Conservation (phyloP, 1,140 invertebrate genomes). For the Diuraphis noxia region DNA sequence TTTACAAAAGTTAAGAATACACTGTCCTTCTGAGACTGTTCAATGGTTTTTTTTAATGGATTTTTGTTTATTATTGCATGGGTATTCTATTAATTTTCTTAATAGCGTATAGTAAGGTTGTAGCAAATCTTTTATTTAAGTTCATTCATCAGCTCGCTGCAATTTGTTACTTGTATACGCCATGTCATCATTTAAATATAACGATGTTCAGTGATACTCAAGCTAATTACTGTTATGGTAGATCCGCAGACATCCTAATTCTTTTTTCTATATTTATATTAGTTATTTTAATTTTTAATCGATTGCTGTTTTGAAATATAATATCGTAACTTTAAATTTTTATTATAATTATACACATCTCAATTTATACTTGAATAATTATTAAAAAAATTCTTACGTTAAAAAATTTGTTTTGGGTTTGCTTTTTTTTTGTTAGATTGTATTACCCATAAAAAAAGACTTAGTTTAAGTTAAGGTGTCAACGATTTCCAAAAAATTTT, state of each 20-base stretch:
- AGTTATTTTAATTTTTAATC: neutral
- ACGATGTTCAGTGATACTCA: neutral
- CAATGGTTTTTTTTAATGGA: neutral
- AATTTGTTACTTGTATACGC: constrained; percentile 3
- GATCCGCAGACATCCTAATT: neutral
- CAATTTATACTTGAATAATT: neutral
- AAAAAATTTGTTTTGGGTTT: neutral
- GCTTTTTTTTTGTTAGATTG: neutral
- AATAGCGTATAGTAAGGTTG: neutral
- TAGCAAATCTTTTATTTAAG: neutral
- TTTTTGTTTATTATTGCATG: neutral
- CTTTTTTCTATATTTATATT: neutral
- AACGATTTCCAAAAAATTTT: neutral
- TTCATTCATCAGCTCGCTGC: constrained; percentile 5
- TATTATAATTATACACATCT: neutral
- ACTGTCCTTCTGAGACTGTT: neutral
- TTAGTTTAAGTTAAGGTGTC: neutral
- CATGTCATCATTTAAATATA: neutral
- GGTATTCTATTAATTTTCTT: neutral
- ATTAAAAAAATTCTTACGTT: neutral
- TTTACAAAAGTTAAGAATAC: neutral
- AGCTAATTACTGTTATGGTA: neutral
- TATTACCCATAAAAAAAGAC: neutral
- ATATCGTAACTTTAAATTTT: neutral
- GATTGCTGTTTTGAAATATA: neutral